These are phyloP conservation scores for Thamnaconus septentrionalis DNA, from an alignment of 2,113 vertebrate genomes.

Conservation along the genomic window DNA sequence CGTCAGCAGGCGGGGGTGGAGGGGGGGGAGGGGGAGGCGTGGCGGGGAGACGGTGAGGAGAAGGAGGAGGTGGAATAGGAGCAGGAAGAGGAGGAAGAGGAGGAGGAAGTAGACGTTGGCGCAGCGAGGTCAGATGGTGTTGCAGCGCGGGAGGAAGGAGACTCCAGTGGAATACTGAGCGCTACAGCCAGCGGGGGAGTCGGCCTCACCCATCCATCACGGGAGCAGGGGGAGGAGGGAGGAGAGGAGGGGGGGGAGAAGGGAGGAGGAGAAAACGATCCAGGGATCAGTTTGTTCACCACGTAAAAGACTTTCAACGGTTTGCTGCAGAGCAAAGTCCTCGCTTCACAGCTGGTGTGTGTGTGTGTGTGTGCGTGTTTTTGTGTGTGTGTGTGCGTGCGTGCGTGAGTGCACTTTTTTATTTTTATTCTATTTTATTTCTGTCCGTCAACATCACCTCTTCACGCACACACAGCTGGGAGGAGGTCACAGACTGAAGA, in stretches of 20 bases:
- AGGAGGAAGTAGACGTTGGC: constrained; percentile 6
- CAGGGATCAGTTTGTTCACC: background rate
- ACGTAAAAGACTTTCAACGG: too few relatives aligned
- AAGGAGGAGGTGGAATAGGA: background rate
- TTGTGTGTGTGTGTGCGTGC: too few relatives aligned
- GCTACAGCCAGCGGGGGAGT: too few relatives aligned
- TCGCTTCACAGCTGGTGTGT: too few relatives aligned
- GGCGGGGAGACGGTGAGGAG: background rate
- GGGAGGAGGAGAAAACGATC: background rate
- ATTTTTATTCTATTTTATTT: too few relatives aligned
- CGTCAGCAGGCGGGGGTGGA: background rate
- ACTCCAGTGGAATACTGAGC: too few relatives aligned
- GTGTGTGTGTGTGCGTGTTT: too few relatives aligned
- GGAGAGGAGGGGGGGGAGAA: background rate
- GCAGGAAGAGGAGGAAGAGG: background rate
- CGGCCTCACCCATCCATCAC: constrained; percentile 35
- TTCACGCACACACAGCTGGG: constrained; percentile 24
- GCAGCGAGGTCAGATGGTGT: constrained; percentile 4
- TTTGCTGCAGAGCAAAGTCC: too few relatives aligned
- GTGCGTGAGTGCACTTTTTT: too few relatives aligned
- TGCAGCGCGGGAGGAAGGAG: background rate
- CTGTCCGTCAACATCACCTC: too few relatives aligned
- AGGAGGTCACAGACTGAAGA: constrained; percentile 47
- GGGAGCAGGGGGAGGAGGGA: background rate
- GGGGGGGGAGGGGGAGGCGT: background rate